Base-by-base conservation (phyloP, 2,888 invertebrate genomes). In the Diarsia dahlii region DNA sequence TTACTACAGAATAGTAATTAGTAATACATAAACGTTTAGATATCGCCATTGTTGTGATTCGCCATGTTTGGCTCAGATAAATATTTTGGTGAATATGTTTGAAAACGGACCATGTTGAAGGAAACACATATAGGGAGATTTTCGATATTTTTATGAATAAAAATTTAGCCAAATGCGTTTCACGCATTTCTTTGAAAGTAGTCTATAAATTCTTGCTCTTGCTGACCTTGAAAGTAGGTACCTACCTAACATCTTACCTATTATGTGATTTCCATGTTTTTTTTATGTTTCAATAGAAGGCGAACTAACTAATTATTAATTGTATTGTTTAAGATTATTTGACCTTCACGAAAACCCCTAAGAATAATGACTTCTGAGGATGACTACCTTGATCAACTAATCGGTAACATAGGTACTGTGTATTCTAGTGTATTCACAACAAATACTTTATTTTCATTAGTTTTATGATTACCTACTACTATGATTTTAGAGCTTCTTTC, bases 111-210 rank as follows among this genome's bases (percentile, higher is more conserved):
- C 71, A 76, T 39, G 52, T 71, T 80, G 69, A 81, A 72, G n/a
- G 39, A 75, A 81, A 69, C 39, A 39, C 39, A 39, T 68, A 23
- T 76, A 60, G 48, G 48, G 50, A 71, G 45, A 62, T 74, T 80
- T 82, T 75, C 68, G 68, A 76, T 81, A 72, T 82, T 81, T 85
- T 85, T 74, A 78, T 75, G 54, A 79, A 82, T 72, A 52, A 58
- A 65, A 18, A 34, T 65, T 48, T 71, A 3, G 56, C 65, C 68
- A 60, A 71, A 84, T 69, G 12, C 50, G 15, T 58, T 58, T 65
- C 18, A 23, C 46, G 62, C 10, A 46, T 62, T 45, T 48, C 6
- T 46, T 79, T 73, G 23, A 72, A 48, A 46, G 20, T 20, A 39
- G 48, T 67, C 5, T 72, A 62, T 54, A n/a, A n/a, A n/a, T 76